Base-by-base conservation (phyloP, 2,797 vertebrate species). In the Sebastes diaconus region DNA sequence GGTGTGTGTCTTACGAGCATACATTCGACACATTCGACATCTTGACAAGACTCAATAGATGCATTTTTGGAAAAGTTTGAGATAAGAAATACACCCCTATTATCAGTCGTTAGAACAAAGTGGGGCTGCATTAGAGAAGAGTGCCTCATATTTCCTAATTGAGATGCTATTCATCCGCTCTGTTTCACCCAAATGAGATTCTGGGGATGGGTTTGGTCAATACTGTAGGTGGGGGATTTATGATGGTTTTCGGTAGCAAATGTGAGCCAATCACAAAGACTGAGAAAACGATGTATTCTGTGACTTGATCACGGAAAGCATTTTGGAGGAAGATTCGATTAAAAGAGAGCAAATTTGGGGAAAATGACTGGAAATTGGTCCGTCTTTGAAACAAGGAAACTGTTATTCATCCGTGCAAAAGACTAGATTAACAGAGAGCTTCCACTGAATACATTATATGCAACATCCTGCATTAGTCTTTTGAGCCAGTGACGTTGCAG, bases 351-450 rank as follows among this genome's bases (percentile, higher is more conserved):
- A n/a, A 57, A 34, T 66, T 76, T 64, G 29, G 60, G 24, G 14
- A 3, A 42, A 66, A 36, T 25, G 22, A 57, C 22, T 52, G 20
- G 12, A 46, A 68, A 72, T 25, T 20, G 58, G 57, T 29, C 10
- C 3, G 3, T 57, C 14, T 68, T 54, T 65, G n/a, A 81, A 75
- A 79, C 57, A 66, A 80, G 22, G 30, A 10, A 76, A 68, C 68
- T 39, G 42, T 27, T 73, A 27, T 63, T 75, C 66, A 77, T 74
- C 65, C 32, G 3, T 77, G 75, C n/a, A 79, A 79, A 75, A 84
- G 42, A 71, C 34, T 64, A 8, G 14, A 73, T 66, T 74, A 80
- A 36, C 73, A 58, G 22, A 76, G 39, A 24, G 52, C 54, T 24
- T 76, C 78, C 4, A 11, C 60, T 79, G 77, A 86, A 76, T 57